Evolutionary conservation across 2,888 invertebrate species (phyloP).

Genomic region (Myopa testacea): DNA sequence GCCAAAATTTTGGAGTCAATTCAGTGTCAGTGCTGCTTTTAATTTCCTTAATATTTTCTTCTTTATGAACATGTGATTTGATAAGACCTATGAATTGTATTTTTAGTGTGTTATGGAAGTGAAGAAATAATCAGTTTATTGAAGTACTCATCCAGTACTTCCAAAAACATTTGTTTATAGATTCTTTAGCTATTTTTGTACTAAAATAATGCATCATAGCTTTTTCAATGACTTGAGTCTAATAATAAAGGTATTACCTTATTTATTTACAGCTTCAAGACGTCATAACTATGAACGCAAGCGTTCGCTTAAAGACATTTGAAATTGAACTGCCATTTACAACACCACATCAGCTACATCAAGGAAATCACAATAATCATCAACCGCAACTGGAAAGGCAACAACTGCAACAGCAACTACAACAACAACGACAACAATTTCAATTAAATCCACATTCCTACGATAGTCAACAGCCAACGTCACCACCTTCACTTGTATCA

Average conservation of each 20-base stretch:
- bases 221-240: too few relatives aligned
- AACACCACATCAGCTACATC: constrained; percentile 54
- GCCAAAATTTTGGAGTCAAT: constrained; percentile 70
- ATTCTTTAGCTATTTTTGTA: too few relatives aligned
- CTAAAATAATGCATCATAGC: too few relatives aligned
- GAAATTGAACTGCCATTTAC: constrained; percentile 68
- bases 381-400: constrained; percentile 48
- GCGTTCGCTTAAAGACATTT: constrained; percentile 68
- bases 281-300: constrained; percentile 68
- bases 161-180: too few relatives aligned
- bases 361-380: constrained; percentile 39
- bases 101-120: too few relatives aligned
- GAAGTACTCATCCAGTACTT: too few relatives aligned
- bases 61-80: constrained; percentile 64
- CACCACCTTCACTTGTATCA: constrained; percentile 43
- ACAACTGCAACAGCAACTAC: constrained; percentile 61
- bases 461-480: constrained; percentile 21
- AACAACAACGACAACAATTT: constrained; percentile 65
- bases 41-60: constrained; percentile 72
- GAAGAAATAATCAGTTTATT: too few relatives aligned
- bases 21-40: constrained; percentile 69
- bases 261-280: constrained; percentile 66
- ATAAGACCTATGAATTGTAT: background rate
- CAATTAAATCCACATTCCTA: constrained; percentile 59
- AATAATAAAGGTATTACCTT: background rate